Evolutionary conservation across 2,113 vertebrate species (phyloP), one percentile per base, ranked within the genome.

Genomic region (Corythornis madagascariensis): DNA sequence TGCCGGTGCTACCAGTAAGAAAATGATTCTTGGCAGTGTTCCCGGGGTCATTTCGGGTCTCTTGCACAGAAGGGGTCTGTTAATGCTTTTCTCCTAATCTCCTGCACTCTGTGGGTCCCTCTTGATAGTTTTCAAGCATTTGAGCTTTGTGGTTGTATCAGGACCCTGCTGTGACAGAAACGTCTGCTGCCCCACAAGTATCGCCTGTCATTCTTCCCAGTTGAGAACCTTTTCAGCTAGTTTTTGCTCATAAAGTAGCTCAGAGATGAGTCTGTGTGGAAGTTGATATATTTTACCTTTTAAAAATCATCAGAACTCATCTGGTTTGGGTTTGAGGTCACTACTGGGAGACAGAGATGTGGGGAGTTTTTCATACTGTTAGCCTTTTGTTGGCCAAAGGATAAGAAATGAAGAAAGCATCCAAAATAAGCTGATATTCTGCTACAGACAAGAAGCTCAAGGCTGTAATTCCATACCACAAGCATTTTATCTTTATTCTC

Each of bases 21-120:
- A 88, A 91, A 94, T 73, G 77, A 88, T 89, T 93, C 61, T 88
- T 93, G 92, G 93, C 92, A 3, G 14, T 59, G 55, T 90, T 94
- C 95, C 90, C 14, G 21, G 75, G 88, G 86, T 95, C 86, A 92
- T 89, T 92, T 40, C 25, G 50, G 91, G 95, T 92, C 90, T 65
- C 90, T 65, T 1, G 1, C 29, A 93, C 82, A 92, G 89, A 88
- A 88, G 75, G 33, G 14, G 55, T 73, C 78, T 94, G 81, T 92
- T 84, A 76, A 78, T 86, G 81, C 77, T 82, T 92, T 92, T 85
- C 88, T 81, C 59, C 63, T 90, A 61, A 75, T 95, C 78, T 80
- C 85, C 79, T 31, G 60, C 19, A 7, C 69, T 90, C 53, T 50
- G 71, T 57, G 81, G 69, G 88, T 94, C 78, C 40, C 53, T 86